Percentiles rank a stretch among this genome's conserved stretches.
Evolutionary conservation across 2,888 invertebrate genomes (phyloP).

Genomic region (Nasonia oneida): DNA sequence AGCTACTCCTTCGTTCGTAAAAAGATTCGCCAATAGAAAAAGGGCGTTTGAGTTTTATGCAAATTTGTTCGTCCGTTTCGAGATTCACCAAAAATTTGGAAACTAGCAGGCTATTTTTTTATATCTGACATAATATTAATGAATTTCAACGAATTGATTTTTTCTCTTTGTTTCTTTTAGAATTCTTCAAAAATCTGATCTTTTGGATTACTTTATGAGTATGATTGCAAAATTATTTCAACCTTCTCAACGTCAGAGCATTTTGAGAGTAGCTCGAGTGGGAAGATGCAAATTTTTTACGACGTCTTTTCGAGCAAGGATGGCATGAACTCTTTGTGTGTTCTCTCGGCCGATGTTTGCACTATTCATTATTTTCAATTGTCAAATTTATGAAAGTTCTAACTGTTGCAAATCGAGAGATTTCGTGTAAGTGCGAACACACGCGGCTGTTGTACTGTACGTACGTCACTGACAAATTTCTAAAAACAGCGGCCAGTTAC

Average conservation of each 20-base stretch:
- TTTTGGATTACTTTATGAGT: too few relatives aligned
- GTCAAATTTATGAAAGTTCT: constrained; percentile 4
- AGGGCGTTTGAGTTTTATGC: too few relatives aligned
- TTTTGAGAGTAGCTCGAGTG: not conserved
- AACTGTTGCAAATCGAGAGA: not conserved
- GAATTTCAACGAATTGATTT: too few relatives aligned
- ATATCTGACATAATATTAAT: too few relatives aligned
- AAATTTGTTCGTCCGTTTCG: too few relatives aligned
- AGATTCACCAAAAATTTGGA: too few relatives aligned
- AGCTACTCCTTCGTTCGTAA: not conserved
- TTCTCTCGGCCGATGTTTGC: not conserved
- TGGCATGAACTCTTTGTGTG: not conserved
- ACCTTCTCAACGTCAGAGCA: too few relatives aligned
- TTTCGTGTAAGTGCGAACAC: not conserved
- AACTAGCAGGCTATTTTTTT: too few relatives aligned
- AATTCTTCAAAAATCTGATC: too few relatives aligned
- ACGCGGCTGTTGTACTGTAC: not conserved
- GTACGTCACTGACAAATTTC: not conserved
- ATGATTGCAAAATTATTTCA: too few relatives aligned
- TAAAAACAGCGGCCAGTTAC: not conserved
- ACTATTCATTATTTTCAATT: not conserved
- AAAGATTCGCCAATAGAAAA: too few relatives aligned
- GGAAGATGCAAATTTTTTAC: not conserved
- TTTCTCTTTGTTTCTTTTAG: too few relatives aligned
- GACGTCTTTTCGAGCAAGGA: not conserved